Base-by-base conservation (phyloP, 2,888 invertebrate genomes). In the Ochlodes sylvanus region DNA sequence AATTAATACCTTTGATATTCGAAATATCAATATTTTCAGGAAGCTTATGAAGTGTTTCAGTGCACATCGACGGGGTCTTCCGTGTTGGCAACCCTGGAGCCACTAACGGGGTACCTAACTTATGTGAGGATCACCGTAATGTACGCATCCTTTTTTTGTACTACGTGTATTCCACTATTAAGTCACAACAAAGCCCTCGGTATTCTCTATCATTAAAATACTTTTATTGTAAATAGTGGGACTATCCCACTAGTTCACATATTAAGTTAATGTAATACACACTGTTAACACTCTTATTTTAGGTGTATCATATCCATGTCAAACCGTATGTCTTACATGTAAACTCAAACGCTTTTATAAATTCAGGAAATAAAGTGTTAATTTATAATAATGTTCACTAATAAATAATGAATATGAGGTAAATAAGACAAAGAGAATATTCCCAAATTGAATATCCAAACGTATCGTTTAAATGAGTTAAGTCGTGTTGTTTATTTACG, bases 1-100 rank as follows among this genome's bases (percentile, higher is more conserved):
- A 89, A 91, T 91, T 92, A 90, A 91, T 89, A 86, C 87, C 90
- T 92, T 92, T 90, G 87, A 89, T 92, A 92, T 91, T 89, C 84
- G 78, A 90, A 91, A 88, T 90, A 91, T 89, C 91, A 91, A 91
- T 90, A 91, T 88, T 90, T 91, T 89, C 86, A 84, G 80, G 85
- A 83, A 87, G 88, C 87, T 90, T 89, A 87, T 85, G 86, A 87
- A 88, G 85, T 86, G 84, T 85, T 83, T 80, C 84, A 82, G 77
- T 81, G 82, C 83, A 84, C 79, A 84, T 81, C 83, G 81, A 78
- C 77, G 75, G 79, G 82, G 83, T 79, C 89, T 92, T 91, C 90
- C 91, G 90, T 79, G 80, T 90, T 90, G 89, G 88, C 89, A 89
- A 79, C 81, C 78, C 77, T 79, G 80, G 77, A 77, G 75, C 75